These are phyloP conservation scores for Clavelina lepadiformis DNA, from an alignment of 23 tunicate species.

Conservation along the genomic window DNA sequence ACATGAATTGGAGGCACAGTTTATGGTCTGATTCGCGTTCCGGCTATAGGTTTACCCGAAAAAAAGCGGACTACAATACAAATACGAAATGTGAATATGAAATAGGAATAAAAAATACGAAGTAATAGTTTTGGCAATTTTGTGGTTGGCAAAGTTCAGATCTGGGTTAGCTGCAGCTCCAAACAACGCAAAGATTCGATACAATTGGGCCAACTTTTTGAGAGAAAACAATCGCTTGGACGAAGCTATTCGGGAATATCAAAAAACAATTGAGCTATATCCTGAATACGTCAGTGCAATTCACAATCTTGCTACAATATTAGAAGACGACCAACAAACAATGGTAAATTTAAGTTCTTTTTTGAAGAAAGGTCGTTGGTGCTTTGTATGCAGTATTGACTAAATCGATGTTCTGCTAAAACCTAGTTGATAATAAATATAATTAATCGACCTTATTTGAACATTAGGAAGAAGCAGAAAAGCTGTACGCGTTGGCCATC, in stretches of 20 bases:
- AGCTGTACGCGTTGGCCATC: constrained; percentile 18
- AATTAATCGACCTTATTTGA: background rate
- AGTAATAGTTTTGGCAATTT: too few relatives aligned
- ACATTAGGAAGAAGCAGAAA: constrained; percentile 9
- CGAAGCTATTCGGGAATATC: constrained; percentile 40
- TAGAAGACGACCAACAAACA: constrained; percentile 30
- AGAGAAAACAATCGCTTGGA: constrained; percentile 14
- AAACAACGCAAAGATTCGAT: constrained; percentile 43
- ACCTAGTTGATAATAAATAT: too few relatives aligned
- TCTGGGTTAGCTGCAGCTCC: constrained; percentile 2
- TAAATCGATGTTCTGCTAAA: too few relatives aligned
- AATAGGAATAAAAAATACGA: too few relatives aligned
- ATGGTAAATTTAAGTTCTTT: background rate
- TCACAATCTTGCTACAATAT: constrained; percentile 57
- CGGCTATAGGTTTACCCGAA: background rate
- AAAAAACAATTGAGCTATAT: constrained; percentile 30
- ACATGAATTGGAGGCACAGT: too few relatives aligned
- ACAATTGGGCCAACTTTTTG: constrained; percentile 56
- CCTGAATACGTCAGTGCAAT: constrained; percentile 47
- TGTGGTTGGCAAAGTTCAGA: too few relatives aligned
- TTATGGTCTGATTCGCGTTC: too few relatives aligned
- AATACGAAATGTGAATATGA: too few relatives aligned
- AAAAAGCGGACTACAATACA: too few relatives aligned
- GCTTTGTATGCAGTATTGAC: too few relatives aligned
- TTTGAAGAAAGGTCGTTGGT: too few relatives aligned